Conservation (phyloP, 1,140 invertebrate genomes). For the Pseudomyrmex concolor region DNA sequence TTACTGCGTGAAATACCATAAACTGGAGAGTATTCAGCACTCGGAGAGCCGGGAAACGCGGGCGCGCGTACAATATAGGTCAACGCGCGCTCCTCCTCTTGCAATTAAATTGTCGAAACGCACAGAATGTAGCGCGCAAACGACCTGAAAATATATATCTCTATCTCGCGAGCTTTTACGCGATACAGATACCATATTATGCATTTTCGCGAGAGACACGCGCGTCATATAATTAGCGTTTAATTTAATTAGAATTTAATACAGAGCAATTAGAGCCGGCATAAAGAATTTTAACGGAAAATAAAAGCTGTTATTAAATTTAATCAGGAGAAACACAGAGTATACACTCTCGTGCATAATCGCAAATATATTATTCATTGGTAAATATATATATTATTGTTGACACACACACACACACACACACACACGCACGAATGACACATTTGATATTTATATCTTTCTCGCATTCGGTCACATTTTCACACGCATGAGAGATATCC, state of each 20-base stretch:
- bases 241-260: no score
- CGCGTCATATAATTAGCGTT: no score
- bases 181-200: background rate
- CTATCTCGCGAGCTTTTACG: slow-evolving; percentile 32
- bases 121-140: background rate
- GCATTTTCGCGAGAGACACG: slow-evolving; percentile 2
- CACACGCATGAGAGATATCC: no score
- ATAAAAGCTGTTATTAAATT: background rate
- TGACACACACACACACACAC: no score
- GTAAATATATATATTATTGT: no score
- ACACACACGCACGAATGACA: no score
- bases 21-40: slow-evolving; percentile 59
- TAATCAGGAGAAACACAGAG: background rate
- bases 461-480: no score
- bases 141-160: slow-evolving; percentile 14
- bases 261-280: background rate
- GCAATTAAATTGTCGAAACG: slow-evolving; percentile 46
- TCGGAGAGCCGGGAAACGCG: background rate
- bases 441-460: no score
- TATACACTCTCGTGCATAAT: background rate
- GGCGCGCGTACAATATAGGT: slow-evolving; percentile 25
- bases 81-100: slow-evolving; percentile 15
- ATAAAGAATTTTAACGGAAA: background rate
- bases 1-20: slow-evolving; percentile 57
- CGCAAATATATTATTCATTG: background rate